phyloP scores from a whole-genome alignment of 2,113 vertebrate species.

The Hippolais icterina region DNA sequence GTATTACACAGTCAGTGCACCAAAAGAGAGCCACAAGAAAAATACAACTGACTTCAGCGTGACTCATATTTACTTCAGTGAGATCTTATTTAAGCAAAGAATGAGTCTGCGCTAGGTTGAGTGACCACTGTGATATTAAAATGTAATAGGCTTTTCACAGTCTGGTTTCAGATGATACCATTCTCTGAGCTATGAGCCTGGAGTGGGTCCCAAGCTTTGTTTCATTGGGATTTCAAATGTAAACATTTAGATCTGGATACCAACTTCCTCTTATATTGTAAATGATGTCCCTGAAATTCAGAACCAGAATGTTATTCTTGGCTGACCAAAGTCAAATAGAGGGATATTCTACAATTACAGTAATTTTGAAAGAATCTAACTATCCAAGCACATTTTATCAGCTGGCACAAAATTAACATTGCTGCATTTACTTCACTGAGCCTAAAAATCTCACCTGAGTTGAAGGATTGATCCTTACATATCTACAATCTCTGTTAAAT shows the following conservation, averaged over 20 bases:
- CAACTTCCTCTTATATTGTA: background rate
- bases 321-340: background rate
- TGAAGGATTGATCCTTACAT: background rate
- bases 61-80: background rate
- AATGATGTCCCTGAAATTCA: background rate
- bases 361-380: background rate
- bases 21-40: background rate
- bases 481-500: constrained; percentile 6
- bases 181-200: background rate
- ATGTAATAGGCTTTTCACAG: background rate
- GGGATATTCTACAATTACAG: background rate
- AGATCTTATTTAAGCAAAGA: background rate
- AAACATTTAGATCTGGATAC: background rate
- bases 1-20: background rate
- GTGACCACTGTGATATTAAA: background rate
- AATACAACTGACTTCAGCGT: background rate
- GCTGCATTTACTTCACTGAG: background rate
- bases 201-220: background rate
- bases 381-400: background rate
- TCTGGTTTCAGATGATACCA: background rate
- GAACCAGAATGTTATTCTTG: background rate
- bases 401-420: background rate
- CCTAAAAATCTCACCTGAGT: background rate
- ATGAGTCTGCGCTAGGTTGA: background rate
- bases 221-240: background rate